Conservation (phyloP, 2,888 invertebrate genomes). For the Papilio elwesi region DNA sequence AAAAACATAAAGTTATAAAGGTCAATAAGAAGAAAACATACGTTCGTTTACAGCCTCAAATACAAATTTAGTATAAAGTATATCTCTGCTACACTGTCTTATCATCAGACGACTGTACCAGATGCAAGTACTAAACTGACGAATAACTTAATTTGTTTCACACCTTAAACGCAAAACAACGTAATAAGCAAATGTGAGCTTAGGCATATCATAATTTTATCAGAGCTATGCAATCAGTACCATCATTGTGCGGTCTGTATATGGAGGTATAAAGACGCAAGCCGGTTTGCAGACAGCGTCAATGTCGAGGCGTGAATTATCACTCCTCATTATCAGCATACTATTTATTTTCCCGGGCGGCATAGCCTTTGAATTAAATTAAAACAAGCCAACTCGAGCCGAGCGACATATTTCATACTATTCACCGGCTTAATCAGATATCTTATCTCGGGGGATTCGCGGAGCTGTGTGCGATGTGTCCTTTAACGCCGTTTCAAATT, state of each 20-base stretch:
- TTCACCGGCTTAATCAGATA: constrained; percentile 56
- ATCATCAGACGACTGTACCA: neutral
- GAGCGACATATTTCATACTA: constrained; percentile 67
- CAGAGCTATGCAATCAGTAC: constrained; percentile 1
- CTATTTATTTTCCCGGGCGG: constrained; percentile 67
- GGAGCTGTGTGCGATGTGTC: constrained; percentile 45
- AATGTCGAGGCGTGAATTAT: constrained; percentile 62
- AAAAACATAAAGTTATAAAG: too few relatives aligned
- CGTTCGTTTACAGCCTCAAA: neutral
- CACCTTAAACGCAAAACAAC: constrained; percentile 15
- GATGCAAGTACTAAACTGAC: neutral
- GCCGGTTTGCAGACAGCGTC: constrained; percentile 39
- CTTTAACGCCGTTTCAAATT: constrained; percentile 59
- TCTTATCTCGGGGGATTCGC: constrained; percentile 48
- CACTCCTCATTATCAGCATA: constrained; percentile 68
- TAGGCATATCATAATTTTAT: constrained; percentile 26
- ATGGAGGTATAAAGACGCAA: constrained; percentile 19
- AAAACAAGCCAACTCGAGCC: constrained; percentile 62
- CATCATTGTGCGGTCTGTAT: constrained; percentile 22
- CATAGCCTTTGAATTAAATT: constrained; percentile 75
- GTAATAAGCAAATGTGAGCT: constrained; percentile 24
- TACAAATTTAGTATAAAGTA: neutral
- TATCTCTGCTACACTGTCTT: neutral
- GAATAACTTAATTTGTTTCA: constrained; percentile 22
- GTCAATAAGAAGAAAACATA: neutral